phyloP scores from a whole-genome alignment of 2,888 invertebrate genomes.

The Leptopilina drosophilae region DNA sequence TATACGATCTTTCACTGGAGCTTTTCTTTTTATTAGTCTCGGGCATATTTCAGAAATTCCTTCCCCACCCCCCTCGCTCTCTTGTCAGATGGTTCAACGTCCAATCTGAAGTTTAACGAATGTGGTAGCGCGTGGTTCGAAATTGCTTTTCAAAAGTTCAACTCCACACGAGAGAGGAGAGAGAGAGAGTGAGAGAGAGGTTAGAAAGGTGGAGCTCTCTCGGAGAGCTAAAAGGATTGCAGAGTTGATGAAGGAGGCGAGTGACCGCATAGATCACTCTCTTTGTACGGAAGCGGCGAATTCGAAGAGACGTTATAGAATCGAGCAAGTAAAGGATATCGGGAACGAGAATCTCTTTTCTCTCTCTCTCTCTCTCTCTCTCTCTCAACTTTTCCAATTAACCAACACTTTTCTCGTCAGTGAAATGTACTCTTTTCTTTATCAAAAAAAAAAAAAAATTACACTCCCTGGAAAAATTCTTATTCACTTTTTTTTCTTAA shows the following conservation, averaged over 20 bases:
- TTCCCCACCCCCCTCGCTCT: not conserved
- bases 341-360: not conserved
- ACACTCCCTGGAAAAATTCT: not conserved
- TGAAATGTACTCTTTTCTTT: too few relatives aligned
- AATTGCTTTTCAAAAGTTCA: slow-evolving; percentile 41
- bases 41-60: not conserved
- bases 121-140: slow-evolving; percentile 33
- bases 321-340: not conserved
- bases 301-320: slow-evolving; percentile 18
- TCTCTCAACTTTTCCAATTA: slow-evolving; percentile 23
- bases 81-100: not conserved
- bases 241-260: slow-evolving; percentile 46
- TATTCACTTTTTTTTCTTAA: not conserved
- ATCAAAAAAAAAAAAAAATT: too few relatives aligned
- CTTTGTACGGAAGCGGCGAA: slow-evolving; percentile 19
- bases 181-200: not conserved
- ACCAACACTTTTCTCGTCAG: not conserved
- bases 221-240: slow-evolving; percentile 33
- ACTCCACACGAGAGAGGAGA: not conserved
- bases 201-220: slow-evolving; percentile 31
- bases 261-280: slow-evolving; percentile 46
- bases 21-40: slow-evolving; percentile 1
- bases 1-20: not conserved
- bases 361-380: not conserved
- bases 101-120: slow-evolving; percentile 36